These are phyloP conservation scores for Galbula dea DNA, from an alignment of 2,113 vertebrate species.

Conservation along the genomic window DNA sequence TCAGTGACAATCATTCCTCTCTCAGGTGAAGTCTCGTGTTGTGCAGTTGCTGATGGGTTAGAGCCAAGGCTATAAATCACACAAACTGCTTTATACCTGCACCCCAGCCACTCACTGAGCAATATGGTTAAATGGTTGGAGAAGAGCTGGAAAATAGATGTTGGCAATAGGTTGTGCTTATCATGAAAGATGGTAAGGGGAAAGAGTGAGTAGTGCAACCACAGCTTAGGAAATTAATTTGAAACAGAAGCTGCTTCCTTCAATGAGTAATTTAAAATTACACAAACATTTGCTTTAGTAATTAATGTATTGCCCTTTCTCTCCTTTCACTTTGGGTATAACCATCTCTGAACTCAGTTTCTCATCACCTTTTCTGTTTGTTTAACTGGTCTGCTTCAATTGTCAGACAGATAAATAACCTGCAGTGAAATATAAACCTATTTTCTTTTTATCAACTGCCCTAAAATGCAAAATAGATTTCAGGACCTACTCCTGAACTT, in stretches of 20 bases:
- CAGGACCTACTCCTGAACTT: neutral
- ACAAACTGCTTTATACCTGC: neutral
- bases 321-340: neutral
- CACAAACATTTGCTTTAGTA: conserved; percentile 35
- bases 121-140: neutral
- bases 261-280: conserved; percentile 9
- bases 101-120: neutral
- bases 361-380: conserved; percentile 23
- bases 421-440: neutral
- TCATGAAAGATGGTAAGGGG: neutral
- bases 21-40: neutral
- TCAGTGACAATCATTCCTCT: neutral
- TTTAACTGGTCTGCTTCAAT: conserved; percentile 16
- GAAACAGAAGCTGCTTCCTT: conserved; percentile 27
- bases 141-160: neutral
- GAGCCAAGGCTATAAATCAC: neutral
- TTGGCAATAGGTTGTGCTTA: neutral
- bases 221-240: neutral
- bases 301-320: neutral
- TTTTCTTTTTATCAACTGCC: neutral
- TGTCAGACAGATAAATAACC: neutral
- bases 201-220: neutral
- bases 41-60: neutral
- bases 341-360: neutral
- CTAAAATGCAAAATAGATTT: neutral